These are phyloP conservation scores for Cartodere bifasciata DNA, from an alignment of 2,888 invertebrate species.

Conservation along the genomic window DNA sequence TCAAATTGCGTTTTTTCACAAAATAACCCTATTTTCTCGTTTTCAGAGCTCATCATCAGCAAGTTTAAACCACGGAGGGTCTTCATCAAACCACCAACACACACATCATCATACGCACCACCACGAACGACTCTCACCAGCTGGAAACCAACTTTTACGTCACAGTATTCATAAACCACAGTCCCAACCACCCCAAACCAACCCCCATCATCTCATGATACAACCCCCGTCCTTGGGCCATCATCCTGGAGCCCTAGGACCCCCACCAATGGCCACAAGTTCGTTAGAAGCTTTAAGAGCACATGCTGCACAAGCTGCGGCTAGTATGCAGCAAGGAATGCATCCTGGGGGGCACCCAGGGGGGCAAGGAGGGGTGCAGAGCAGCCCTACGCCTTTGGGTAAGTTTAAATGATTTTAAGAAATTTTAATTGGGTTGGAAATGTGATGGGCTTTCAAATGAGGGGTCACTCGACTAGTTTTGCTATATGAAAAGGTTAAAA, in stretches of 20 bases:
- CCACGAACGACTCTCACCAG: slow-evolving; percentile 52
- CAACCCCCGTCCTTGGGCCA: slow-evolving; percentile 53
- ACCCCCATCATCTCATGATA: slow-evolving; percentile 48
- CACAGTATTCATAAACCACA: slow-evolving; percentile 39
- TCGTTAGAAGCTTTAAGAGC: slow-evolving; percentile 61
- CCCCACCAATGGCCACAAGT: slow-evolving; percentile 45
- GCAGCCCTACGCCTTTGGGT: too few species aligned
- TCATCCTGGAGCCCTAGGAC: slow-evolving; percentile 39
- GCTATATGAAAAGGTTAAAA: too few species aligned
- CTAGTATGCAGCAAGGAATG: slow-evolving; percentile 30
- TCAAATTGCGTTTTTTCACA: too few species aligned
- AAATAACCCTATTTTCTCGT: too few species aligned
- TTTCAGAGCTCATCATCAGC: too few species aligned
- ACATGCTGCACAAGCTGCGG: slow-evolving; percentile 58
- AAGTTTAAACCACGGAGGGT: too few species aligned
- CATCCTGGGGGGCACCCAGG: slow-evolving; percentile 32
- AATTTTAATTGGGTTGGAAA: too few species aligned
- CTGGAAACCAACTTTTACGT: slow-evolving; percentile 35
- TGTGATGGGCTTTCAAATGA: too few species aligned
- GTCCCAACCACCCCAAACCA: slow-evolving; percentile 25
- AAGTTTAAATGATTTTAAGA: too few species aligned
- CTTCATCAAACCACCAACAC: slow-evolving; percentile 37
- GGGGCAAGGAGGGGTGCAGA: too few species aligned
- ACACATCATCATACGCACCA: slow-evolving; percentile 59
- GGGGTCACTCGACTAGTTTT: too few species aligned